Percentiles rank a stretch among this genome's conserved stretches.
These are phyloP conservation scores for Brachionus calyciflorus DNA, from an alignment of 1,140 invertebrate species.

Conservation along the genomic window DNA sequence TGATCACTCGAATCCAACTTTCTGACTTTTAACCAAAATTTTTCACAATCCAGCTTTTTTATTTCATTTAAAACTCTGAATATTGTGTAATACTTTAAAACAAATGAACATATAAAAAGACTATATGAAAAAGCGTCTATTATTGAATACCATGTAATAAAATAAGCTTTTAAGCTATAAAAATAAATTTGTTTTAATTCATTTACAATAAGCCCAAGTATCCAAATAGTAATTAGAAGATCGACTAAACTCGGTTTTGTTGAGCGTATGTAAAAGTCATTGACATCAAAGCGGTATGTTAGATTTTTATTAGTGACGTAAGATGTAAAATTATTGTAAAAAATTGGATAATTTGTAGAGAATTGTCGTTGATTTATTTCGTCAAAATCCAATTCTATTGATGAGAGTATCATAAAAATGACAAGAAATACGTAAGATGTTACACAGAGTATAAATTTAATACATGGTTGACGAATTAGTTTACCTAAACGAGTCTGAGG, in stretches of 20 bases:
- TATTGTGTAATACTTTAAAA: conserved; percentile 49
- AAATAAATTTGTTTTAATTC: conserved; percentile 56
- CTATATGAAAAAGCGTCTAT: conserved; percentile 55
- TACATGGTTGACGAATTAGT: conserved; percentile 54
- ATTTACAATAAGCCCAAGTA: conserved; percentile 54
- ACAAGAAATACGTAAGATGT: conserved; percentile 68
- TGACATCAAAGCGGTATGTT: conserved; percentile 6
- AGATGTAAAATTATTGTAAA: background rate
- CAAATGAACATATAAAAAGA: conserved; percentile 56
- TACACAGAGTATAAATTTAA: conserved; percentile 61
- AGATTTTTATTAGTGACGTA: background rate
- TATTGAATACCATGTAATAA: conserved; percentile 56
- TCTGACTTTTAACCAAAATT: background rate
- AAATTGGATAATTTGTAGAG: background rate
- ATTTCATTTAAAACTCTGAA: background rate
- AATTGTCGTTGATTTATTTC: background rate
- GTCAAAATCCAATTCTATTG: conserved; percentile 12
- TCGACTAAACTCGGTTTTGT: conserved; percentile 24
- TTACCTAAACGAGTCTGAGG: conserved; percentile 47
- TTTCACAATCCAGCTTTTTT: background rate
- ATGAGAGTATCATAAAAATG: conserved; percentile 62
- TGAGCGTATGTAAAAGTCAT: conserved; percentile 35
- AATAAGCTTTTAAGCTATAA: conserved; percentile 53
- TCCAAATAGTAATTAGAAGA: conserved; percentile 21
- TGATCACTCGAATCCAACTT: background rate